phyloP scores from a whole-genome alignment of 2,797 vertebrate genomes.

The Urosaurus nigricauda region DNA sequence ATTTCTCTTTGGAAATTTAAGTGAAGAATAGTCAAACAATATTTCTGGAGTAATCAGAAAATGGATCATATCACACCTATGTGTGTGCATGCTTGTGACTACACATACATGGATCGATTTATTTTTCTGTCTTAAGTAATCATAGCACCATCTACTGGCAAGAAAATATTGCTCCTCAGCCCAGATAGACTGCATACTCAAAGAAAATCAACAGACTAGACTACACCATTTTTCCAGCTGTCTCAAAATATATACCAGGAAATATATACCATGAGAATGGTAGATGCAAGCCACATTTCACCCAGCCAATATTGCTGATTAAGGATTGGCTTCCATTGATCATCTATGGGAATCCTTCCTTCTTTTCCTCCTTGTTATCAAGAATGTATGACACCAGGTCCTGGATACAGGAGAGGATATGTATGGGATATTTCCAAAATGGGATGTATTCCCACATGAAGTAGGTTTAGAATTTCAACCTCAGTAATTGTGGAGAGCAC shows the following conservation, averaged over 20 bases:
- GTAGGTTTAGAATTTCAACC: background rate
- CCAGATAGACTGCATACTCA: background rate
- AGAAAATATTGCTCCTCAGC: background rate
- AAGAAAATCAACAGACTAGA: background rate
- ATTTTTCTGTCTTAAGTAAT: background rate
- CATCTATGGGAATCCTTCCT: background rate
- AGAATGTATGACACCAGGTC: background rate
- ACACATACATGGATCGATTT: no score
- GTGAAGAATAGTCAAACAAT: background rate
- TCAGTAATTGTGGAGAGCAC: background rate
- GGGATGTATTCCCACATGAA: background rate
- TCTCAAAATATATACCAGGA: background rate
- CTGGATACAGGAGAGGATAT: background rate
- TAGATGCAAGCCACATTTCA: background rate
- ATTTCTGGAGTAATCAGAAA: background rate
- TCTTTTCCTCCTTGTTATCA: background rate
- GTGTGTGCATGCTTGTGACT: no score
- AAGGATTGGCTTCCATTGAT: background rate
- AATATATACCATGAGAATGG: background rate
- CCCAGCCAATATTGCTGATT: background rate
- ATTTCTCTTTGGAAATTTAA: background rate
- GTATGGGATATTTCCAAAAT: background rate
- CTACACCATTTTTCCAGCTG: background rate
- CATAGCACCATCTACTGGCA: conserved; percentile 42
- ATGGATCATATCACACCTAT: background rate